Evolutionary conservation across 2,888 invertebrate species (phyloP).

Genomic region (Rhagium mordax): DNA sequence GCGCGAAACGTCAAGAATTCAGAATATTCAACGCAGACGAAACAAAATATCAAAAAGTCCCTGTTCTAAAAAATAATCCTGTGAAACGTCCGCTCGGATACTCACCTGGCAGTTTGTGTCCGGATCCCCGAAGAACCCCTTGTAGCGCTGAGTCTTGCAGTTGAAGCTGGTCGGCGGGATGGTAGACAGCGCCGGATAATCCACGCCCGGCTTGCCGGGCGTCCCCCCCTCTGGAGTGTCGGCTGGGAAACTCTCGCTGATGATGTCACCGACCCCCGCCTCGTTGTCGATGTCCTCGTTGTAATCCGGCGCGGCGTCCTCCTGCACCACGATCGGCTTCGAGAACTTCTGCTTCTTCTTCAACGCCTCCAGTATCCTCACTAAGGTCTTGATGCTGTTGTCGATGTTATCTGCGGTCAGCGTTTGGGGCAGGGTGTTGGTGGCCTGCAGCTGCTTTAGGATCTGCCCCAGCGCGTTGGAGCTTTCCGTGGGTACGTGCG

Average conservation of each 20-base stretch:
- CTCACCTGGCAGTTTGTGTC: slow-evolving; percentile 88
- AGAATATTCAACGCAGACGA: no score
- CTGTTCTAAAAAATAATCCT: not conserved
- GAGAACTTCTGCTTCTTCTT: slow-evolving; percentile 71
- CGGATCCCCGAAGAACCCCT: slow-evolving; percentile 92
- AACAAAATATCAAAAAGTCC: no score
- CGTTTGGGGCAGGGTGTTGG: slow-evolving; percentile 83
- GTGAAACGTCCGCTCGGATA: not conserved
- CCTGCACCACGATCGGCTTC: slow-evolving; percentile 67
- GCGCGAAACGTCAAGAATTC: no score
- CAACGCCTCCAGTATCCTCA: slow-evolving; percentile 82
- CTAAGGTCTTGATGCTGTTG: slow-evolving; percentile 83
- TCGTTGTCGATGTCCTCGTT: slow-evolving; percentile 61
- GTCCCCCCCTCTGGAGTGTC: slow-evolving; percentile 75
- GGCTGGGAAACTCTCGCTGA: slow-evolving; percentile 66
- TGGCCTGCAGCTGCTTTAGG: slow-evolving; percentile 80
- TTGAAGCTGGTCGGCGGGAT: slow-evolving; percentile 86
- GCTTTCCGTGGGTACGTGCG: slow-evolving; percentile 53
- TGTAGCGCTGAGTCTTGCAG: slow-evolving; percentile 89
- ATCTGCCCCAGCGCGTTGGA: slow-evolving; percentile 73
- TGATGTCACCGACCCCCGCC: slow-evolving; percentile 59
- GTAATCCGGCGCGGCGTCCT: slow-evolving; percentile 47
- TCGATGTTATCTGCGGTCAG: slow-evolving; percentile 85
- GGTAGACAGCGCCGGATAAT: slow-evolving; percentile 84
- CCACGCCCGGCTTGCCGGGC: slow-evolving; percentile 81